phyloP scores from a whole-genome alignment of 2,113 vertebrate species.

The Sceloporus undulatus region DNA sequence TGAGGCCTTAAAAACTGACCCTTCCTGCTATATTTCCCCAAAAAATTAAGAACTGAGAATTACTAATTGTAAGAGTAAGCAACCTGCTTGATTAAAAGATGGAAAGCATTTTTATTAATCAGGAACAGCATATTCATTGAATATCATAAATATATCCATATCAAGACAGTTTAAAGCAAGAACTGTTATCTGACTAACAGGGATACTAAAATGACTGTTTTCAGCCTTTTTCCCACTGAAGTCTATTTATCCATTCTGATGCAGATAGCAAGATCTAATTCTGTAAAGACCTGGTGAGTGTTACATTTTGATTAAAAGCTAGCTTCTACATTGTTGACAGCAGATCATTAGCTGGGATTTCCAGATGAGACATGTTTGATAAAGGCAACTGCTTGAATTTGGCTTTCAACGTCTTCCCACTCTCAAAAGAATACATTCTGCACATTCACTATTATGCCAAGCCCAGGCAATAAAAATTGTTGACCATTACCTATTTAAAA shows the following conservation, averaged over 20 bases:
- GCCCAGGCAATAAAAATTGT: background rate
- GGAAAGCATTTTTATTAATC: slow-evolving; percentile 22
- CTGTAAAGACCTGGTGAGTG: background rate
- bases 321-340: background rate
- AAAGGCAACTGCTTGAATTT: background rate
- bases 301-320: background rate
- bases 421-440: background rate
- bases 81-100: slow-evolving; percentile 8
- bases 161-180: slow-evolving; percentile 15
- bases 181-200: background rate
- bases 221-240: background rate
- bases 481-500: background rate
- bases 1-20: background rate
- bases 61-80: slow-evolving; percentile 8
- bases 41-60: background rate
- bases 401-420: background rate
- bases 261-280: background rate
- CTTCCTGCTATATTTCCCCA: background rate
- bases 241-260: background rate
- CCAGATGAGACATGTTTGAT: background rate
- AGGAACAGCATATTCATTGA: slow-evolving; percentile 9
- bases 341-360: background rate
- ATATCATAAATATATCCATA: slow-evolving; percentile 19
- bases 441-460: background rate
- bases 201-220: background rate